Base-by-base conservation (phyloP, 2,797 vertebrate species). In the Etheostoma nigrum region DNA sequence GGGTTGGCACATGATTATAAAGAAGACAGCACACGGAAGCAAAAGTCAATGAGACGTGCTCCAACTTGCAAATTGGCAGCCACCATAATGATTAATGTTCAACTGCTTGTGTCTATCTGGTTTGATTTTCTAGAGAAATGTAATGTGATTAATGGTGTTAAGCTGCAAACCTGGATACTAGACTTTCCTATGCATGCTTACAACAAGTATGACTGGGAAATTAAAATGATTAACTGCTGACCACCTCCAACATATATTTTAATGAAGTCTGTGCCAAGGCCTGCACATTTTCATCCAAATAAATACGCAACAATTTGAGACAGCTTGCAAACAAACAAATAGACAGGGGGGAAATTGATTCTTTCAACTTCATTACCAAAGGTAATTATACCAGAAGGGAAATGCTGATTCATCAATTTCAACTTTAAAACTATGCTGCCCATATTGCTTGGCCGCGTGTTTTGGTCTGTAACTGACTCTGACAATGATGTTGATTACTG, bases 401-500 rank as follows among this genome's bases (percentile, higher is more conserved):
- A 76, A 71, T 30, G 58, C 61, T 62, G 67, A 80, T 71, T 13
- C 12, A 44, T 15, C 13, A 44, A 44, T 44, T 44, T 44, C 42
- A 44, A 44, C 12, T 13, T 15, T 15, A 44, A 44, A 44, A 44
- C 49, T 33, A 19, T n/a, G 59, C 19, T 14, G n/a, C 58, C 49
- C 33, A 62, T 27, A 21, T 47, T 55, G 45, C 47, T 25, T 16
- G 19, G 47, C 57, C 15, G 6, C 63, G 44, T 30, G 62, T 57
- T 60, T 0, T 8, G 61, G 44, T 61, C 81, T 76, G 40, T 53
- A 64, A 68, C 65, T 9, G 51, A 69, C 57, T 75, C 16, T 52
- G 74, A 86, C 67, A 64, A 11, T 40, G 74, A 86, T 55, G 73
- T 18, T 18, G 67, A 82, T 66, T 78, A 68, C 51, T 8, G 14